Evolutionary conservation across 2,888 invertebrate genomes (phyloP).

Genomic region (Neuroscelio doddi): DNA sequence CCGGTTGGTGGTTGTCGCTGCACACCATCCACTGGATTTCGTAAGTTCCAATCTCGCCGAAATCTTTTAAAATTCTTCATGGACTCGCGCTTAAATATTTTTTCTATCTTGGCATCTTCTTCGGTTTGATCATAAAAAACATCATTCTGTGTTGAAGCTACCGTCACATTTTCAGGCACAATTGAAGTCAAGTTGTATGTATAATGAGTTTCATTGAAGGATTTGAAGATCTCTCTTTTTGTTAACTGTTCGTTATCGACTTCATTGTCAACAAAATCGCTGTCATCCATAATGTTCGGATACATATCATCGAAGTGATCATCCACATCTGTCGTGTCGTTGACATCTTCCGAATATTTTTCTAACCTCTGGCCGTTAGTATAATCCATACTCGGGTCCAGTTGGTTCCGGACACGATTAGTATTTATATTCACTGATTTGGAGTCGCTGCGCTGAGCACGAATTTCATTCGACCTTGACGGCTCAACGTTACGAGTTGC

Average conservation of each 20-base stretch:
- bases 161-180: constrained; percentile 8
- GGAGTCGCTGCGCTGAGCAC: constrained; percentile 56
- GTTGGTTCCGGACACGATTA: constrained; percentile 41
- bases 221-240: constrained; percentile 19
- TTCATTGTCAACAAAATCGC: constrained; percentile 49
- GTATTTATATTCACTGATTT: no score
- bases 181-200: constrained; percentile 1
- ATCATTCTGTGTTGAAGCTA: neutral
- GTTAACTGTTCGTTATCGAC: constrained; percentile 25
- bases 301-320: constrained; percentile 42
- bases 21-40: constrained; percentile 67
- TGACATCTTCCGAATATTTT: constrained; percentile 22
- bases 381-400: constrained; percentile 58
- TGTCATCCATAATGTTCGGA: constrained; percentile 23
- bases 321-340: constrained; percentile 33
- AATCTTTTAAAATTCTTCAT: constrained; percentile 44
- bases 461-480: constrained; percentile 50
- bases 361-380: constrained; percentile 57
- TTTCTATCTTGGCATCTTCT: constrained; percentile 50
- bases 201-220: neutral
- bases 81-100: constrained; percentile 54
- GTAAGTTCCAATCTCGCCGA: constrained; percentile 24
- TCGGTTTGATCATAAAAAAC: constrained; percentile 15
- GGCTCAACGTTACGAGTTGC: constrained; percentile 56
- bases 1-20: constrained; percentile 67